Evolutionary conservation across 2,888 invertebrate genomes (phyloP).

Genomic region (Carabus problematicus): DNA sequence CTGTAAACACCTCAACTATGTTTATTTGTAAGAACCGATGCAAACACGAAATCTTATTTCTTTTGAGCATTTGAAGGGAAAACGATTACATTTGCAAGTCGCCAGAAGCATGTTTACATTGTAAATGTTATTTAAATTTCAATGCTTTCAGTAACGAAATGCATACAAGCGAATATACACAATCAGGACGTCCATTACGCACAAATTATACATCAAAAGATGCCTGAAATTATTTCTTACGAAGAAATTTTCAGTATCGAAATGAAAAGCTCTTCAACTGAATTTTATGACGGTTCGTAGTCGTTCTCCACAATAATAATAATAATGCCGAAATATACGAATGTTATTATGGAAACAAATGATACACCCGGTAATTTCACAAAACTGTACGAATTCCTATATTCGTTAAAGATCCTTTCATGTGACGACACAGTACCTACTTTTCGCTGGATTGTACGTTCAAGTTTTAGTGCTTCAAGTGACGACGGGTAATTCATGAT

Average conservation of each 20-base stretch:
- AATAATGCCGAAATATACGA: conserved; percentile 15
- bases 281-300: conserved; percentile 44
- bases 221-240: conserved; percentile 26
- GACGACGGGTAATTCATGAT: conserved; percentile 5
- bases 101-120: conserved; percentile 31
- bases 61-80: conserved; percentile 17
- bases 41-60: conserved; percentile 23
- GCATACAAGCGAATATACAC: conserved; percentile 20
- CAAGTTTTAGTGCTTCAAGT: neutral
- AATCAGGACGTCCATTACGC: conserved; percentile 30
- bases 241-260: conserved; percentile 12
- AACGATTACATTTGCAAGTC: conserved; percentile 26
- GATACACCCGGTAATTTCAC: conserved; percentile 17
- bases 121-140: conserved; percentile 39
- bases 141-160: conserved; percentile 34
- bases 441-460: conserved; percentile 9
- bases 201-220: conserved; percentile 38
- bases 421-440: too few relatives aligned
- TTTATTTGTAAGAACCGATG: conserved; percentile 30
- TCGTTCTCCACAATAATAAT: neutral
- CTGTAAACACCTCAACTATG: conserved; percentile 30
- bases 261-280: conserved; percentile 45
- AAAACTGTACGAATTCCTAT: conserved; percentile 23
- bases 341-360: conserved; percentile 21
- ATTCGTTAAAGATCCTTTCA: neutral